A percentile compares a stretch with the other conserved stretches of the same genome.
These are phyloP conservation scores for Hypomecis punctinalis DNA, from an alignment of 2,888 invertebrate species.

Conservation along the genomic window DNA sequence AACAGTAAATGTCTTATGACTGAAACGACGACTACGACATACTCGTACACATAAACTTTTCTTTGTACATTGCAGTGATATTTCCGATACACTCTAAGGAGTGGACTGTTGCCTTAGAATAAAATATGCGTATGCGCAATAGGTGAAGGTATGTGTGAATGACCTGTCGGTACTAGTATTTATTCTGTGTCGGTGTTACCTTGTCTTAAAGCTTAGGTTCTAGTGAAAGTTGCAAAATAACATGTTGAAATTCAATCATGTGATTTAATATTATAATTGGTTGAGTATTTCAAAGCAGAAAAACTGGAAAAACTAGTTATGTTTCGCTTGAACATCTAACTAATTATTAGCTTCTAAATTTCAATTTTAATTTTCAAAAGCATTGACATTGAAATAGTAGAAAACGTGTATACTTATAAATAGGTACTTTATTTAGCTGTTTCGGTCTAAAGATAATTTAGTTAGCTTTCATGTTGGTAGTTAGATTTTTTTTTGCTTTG, in stretches of 20 bases:
- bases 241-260: slow-evolving; percentile 10
- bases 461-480: no score
- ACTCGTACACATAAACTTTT: no score
- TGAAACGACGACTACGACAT: no score
- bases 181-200: slow-evolving; percentile 11
- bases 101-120: slow-evolving; percentile 7
- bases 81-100: background rate
- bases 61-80: background rate
- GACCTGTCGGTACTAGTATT: slow-evolving; percentile 7
- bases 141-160: slow-evolving; percentile 21
- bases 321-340: background rate
- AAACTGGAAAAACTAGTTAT: slow-evolving; percentile 1
- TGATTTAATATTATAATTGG: slow-evolving; percentile 2
- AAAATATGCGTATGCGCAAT: slow-evolving; percentile 4
- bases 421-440: no score
- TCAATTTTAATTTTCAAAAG: no score
- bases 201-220: slow-evolving; percentile 14
- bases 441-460: no score
- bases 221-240: slow-evolving; percentile 22
- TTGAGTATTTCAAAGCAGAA: background rate
- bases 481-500: no score
- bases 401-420: no score
- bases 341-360: no score
- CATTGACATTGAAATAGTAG: no score
- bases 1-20: no score